Percentiles rank a stretch among this genome's conserved stretches.
Conservation (phyloP, 2,888 invertebrate species). For the Synergus gifuensis region DNA sequence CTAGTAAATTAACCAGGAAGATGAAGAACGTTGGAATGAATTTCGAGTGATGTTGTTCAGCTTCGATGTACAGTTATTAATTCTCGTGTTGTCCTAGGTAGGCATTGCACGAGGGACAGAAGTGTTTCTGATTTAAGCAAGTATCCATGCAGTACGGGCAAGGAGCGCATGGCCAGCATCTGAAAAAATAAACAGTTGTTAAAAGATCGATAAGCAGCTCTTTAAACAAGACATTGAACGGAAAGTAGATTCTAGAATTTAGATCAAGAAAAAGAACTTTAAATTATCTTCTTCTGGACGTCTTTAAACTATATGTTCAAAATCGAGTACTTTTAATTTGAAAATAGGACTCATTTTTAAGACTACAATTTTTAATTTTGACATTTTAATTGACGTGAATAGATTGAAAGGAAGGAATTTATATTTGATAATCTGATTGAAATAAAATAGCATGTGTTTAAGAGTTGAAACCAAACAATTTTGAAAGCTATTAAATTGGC, state of each 20-base stretch:
- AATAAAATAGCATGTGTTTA: too few species aligned
- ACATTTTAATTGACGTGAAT: too few species aligned
- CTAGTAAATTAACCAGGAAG: background rate
- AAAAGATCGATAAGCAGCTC: background rate
- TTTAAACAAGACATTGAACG: background rate
- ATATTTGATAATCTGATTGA: too few species aligned
- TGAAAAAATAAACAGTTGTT: slow-evolving; percentile 60
- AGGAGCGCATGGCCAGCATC: slow-evolving; percentile 77
- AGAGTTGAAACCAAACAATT: too few species aligned
- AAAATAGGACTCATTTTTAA: too few species aligned
- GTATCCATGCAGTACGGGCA: slow-evolving; percentile 79
- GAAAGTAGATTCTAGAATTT: background rate
- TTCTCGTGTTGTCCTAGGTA: slow-evolving; percentile 75
- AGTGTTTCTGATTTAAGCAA: slow-evolving; percentile 77
- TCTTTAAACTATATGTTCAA: too few species aligned
- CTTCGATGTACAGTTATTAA: slow-evolving; percentile 51
- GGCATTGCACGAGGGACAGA: slow-evolving; percentile 78
- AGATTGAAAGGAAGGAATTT: too few species aligned
- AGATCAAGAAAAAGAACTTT: background rate
- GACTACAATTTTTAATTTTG: too few species aligned
- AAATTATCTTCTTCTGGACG: background rate
- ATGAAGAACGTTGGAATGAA: background rate
- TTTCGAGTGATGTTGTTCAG: slow-evolving; percentile 1
- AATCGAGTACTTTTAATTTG: too few species aligned
- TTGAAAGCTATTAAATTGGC: too few species aligned